A percentile compares a stretch with the other conserved stretches of the same genome.
Evolutionary conservation across 2,113 vertebrate genomes (phyloP).

Genomic region (Arothron firmamentum): DNA sequence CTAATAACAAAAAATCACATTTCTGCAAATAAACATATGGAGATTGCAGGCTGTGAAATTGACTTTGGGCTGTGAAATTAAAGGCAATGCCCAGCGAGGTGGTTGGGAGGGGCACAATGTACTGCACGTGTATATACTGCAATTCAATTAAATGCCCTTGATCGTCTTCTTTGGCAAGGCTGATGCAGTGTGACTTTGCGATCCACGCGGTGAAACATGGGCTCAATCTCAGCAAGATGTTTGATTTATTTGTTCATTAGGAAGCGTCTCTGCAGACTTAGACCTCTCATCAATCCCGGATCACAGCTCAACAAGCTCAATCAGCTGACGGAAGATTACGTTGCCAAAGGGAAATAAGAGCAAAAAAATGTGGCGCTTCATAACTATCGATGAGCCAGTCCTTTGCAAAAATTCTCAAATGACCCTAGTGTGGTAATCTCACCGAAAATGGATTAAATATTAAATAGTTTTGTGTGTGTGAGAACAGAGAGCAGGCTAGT

Average conservation of each 20-base stretch:
- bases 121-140: conserved; percentile 41
- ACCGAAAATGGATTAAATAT: conserved; percentile 67
- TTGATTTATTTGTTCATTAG: conserved; percentile 73
- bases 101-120: conserved; percentile 47
- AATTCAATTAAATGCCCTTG: conserved; percentile 70
- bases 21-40: conserved; percentile 68
- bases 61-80: conserved; percentile 73
- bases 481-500: conserved; percentile 48
- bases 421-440: conserved; percentile 52
- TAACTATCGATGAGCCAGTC: conserved; percentile 43
- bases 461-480: conserved; percentile 54
- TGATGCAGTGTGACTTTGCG: conserved; percentile 58
- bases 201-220: conserved; percentile 18
- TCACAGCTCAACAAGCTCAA: conserved; percentile 56
- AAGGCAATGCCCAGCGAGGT: conserved; percentile 55
- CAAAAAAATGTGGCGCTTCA: conserved; percentile 41
- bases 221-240: conserved; percentile 49
- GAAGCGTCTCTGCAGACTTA: conserved; percentile 40
- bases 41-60: conserved; percentile 70
- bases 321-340: conserved; percentile 37
- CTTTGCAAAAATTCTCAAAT: conserved; percentile 44
- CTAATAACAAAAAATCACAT: conserved; percentile 61
- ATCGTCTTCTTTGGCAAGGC: conserved; percentile 65
- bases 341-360: conserved; percentile 34
- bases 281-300: conserved; percentile 64